These are phyloP conservation scores for Rhynchonycteris naso DNA, from an alignment of 2,797 vertebrate species.

Conservation along the genomic window DNA sequence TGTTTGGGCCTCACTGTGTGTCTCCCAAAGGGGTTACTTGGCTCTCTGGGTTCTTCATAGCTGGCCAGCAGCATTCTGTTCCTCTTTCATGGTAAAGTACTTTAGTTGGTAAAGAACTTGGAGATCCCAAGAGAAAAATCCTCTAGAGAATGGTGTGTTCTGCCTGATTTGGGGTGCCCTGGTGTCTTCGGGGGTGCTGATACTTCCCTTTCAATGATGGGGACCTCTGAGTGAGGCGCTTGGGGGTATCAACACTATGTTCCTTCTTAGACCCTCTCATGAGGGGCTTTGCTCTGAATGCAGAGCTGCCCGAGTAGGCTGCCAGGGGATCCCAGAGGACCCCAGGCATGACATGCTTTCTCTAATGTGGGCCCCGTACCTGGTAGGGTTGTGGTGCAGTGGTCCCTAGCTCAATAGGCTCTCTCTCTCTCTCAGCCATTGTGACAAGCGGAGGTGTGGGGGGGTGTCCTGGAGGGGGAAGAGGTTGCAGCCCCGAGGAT, in stretches of 20 bases:
- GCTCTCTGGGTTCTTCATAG: neutral
- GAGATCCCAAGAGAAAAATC: neutral
- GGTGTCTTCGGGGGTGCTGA: neutral
- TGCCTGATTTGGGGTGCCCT: neutral
- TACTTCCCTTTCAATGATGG: neutral
- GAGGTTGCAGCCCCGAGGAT: neutral
- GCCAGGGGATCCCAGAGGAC: rapidly evolving
- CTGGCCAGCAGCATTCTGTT: neutral
- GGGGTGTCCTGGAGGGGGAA: neutral
- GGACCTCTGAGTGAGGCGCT: neutral
- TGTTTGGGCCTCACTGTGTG: neutral
- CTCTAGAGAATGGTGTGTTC: neutral
- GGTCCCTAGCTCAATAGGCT: neutral
- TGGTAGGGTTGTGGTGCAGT: rapidly evolving
- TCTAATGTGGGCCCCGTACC: rapidly evolving
- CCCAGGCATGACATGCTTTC: neutral
- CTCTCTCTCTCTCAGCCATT: neutral
- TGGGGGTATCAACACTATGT: neutral
- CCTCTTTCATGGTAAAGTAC: neutral
- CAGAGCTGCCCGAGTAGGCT: neutral
- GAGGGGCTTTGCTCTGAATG: neutral
- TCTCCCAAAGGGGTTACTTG: neutral
- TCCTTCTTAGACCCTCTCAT: neutral
- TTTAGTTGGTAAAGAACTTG: neutral
- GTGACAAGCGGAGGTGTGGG: neutral